Conservation (phyloP, 64 coral and sea anemone species). For the Cladopsammia gracilis region DNA sequence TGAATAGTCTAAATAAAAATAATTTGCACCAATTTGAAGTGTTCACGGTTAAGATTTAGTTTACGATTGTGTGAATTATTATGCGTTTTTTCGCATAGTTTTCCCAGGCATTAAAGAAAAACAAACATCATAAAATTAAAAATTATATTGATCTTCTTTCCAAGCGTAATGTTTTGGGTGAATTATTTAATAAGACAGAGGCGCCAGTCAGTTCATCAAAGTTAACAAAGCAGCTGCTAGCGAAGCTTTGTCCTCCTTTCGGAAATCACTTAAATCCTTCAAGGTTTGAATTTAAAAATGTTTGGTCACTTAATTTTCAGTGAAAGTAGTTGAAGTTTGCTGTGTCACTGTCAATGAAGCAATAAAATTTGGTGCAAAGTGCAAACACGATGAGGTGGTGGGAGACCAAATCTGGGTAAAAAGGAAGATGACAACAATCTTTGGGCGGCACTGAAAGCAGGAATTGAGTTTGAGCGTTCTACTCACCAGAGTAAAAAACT, state of each 20-base stretch:
- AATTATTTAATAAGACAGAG: too few relatives aligned
- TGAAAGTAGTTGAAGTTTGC: slow-evolving; percentile 48
- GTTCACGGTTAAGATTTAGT: too few relatives aligned
- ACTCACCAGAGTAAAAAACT: slow-evolving; percentile 47
- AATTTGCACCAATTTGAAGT: too few relatives aligned
- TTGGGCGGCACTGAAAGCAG: slow-evolving; percentile 55
- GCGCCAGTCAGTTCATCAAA: neutral
- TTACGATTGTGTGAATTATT: too few relatives aligned
- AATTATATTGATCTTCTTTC: too few relatives aligned
- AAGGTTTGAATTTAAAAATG: slow-evolving; percentile 36
- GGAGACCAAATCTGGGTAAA: slow-evolving; percentile 27
- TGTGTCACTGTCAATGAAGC: slow-evolving; percentile 51
- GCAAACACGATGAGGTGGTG: slow-evolving; percentile 45
- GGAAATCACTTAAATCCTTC: slow-evolving; percentile 21
- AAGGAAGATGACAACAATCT: slow-evolving; percentile 40
- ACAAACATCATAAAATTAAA: too few relatives aligned
- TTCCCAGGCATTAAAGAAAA: too few relatives aligned
- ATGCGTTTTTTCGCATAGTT: too few relatives aligned
- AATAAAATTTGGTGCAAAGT: slow-evolving; percentile 37
- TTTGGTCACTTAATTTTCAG: slow-evolving; percentile 40
- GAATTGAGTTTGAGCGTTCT: slow-evolving; percentile 43
- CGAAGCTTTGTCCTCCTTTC: neutral
- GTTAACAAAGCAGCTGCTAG: neutral
- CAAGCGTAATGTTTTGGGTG: too few relatives aligned
- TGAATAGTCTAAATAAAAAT: too few relatives aligned